A percentile compares a stretch with the other conserved stretches of the same genome.
These are phyloP conservation scores for Sphaerophoria rueppellii DNA, from an alignment of 2,888 invertebrate genomes.

Conservation along the genomic window DNA sequence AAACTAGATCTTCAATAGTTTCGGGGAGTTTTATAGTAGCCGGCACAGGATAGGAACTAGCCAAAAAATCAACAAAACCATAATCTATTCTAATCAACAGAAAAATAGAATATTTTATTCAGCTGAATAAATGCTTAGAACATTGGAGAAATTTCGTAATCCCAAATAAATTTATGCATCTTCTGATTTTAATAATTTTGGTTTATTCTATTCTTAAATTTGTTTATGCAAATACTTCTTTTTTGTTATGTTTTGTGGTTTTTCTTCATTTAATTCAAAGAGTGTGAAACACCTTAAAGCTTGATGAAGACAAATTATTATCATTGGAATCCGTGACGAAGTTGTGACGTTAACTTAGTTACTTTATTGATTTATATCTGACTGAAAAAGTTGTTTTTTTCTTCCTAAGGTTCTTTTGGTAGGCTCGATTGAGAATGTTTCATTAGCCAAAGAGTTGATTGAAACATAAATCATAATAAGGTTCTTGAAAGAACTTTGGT, in stretches of 20 bases:
- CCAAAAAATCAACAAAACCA: conserved; percentile 7
- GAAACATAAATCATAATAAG: too few species aligned
- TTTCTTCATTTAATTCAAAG: not conserved
- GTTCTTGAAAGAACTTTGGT: too few species aligned
- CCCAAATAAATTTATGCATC: conserved; percentile 33
- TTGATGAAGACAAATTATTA: not conserved
- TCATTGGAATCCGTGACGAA: not conserved
- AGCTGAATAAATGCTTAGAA: conserved; percentile 17
- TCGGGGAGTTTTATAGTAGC: conserved; percentile 58
- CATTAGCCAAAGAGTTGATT: too few species aligned
- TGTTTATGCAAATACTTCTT: conserved; percentile 42
- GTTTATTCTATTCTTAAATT: not conserved
- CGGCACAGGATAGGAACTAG: conserved; percentile 16
- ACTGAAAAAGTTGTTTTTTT: not conserved
- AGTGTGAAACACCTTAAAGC: not conserved
- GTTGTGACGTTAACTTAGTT: not conserved
- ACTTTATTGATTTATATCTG: not conserved
- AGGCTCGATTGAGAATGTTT: not conserved
- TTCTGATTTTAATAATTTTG: conserved; percentile 19
- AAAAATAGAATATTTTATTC: conserved; percentile 35
- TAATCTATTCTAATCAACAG: conserved; percentile 9
- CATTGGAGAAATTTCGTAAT: conserved; percentile 20
- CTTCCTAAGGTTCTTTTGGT: not conserved
- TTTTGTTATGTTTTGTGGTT: not conserved
- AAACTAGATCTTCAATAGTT: conserved; percentile 20